A percentile compares a stretch with the other conserved stretches of the same genome.
phyloP scores from a whole-genome alignment of 2,888 invertebrate genomes.

The Orthosia cruda region DNA sequence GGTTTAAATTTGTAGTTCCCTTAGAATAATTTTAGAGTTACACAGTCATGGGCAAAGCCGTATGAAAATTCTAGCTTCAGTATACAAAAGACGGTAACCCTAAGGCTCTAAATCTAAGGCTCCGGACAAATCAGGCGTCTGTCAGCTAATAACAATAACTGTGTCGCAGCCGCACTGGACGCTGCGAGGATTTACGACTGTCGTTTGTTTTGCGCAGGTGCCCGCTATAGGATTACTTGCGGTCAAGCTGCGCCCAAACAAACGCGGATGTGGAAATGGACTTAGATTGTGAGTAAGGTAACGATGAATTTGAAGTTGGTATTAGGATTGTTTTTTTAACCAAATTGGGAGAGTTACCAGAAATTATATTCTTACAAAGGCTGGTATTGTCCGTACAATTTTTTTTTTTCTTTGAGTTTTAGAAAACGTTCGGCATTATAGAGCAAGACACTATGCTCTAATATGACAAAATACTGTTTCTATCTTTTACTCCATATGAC shows the following conservation, averaged over 20 bases:
- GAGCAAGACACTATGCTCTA: no score
- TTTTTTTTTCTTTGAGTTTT: background rate
- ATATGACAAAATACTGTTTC: no score
- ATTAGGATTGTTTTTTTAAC: background rate
- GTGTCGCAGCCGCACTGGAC: slow-evolving; percentile 71
- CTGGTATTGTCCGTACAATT: background rate
- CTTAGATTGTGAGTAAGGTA: slow-evolving; percentile 14
- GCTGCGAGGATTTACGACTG: slow-evolving; percentile 76
- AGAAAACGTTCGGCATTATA: background rate
- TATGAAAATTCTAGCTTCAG: background rate
- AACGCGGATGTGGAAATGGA: slow-evolving; percentile 45
- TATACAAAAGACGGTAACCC: slow-evolving; percentile 46
- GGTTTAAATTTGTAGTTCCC: no score
- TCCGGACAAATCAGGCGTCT: slow-evolving; percentile 72
- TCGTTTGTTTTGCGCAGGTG: slow-evolving; percentile 80
- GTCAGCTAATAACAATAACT: slow-evolving; percentile 78
- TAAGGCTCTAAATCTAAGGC: slow-evolving; percentile 63
- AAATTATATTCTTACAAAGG: background rate
- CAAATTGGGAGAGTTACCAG: background rate
- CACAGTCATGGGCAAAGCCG: background rate
- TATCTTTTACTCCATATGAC: no score
- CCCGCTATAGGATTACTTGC: slow-evolving; percentile 77
- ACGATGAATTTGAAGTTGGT: background rate
- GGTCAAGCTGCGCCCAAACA: slow-evolving; percentile 75
- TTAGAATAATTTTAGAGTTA: background rate